These are phyloP conservation scores for Eidolon dupreanum DNA, from an alignment of 2,797 vertebrate genomes.

Conservation along the genomic window DNA sequence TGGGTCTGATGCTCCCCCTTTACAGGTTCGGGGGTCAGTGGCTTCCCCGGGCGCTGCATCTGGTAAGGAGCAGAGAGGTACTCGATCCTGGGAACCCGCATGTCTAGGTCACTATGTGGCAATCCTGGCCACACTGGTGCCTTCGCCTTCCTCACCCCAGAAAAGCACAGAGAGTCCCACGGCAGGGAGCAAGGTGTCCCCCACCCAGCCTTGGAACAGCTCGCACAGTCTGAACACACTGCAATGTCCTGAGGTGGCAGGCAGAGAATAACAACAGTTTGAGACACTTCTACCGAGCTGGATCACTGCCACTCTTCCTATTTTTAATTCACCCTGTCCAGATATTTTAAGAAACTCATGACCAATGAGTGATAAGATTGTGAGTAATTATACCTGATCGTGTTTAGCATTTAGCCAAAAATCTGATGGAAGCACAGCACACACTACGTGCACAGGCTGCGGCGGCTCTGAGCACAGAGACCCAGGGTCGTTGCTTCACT, in stretches of 20 bases:
- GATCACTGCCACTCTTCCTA: not conserved
- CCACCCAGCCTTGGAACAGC: rapidly evolving
- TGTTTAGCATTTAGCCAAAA: not conserved
- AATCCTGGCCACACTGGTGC: not conserved
- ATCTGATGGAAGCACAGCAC: not conserved
- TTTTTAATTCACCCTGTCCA: constrained; percentile 27
- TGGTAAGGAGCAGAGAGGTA: rapidly evolving
- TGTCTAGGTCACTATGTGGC: not conserved
- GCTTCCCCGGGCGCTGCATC: not conserved
- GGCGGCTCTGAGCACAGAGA: too few relatives aligned
- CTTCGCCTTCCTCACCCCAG: not conserved
- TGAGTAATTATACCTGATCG: not conserved
- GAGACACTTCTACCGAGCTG: not conserved
- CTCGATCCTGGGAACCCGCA: not conserved
- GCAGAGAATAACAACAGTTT: not conserved
- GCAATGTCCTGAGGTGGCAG: not conserved
- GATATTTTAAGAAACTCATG: constrained; percentile 67
- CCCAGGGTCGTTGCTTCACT: rapidly evolving
- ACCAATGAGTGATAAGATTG: not conserved
- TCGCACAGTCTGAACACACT: not conserved
- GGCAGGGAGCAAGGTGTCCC: too few relatives aligned
- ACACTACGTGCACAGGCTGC: rapidly evolving
- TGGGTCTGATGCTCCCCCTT: not conserved
- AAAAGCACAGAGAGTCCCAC: rapidly evolving
- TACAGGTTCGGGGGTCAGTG: not conserved